Evolutionary conservation across 2,113 vertebrate species (phyloP).

Genomic region (Delphinus delphis): DNA sequence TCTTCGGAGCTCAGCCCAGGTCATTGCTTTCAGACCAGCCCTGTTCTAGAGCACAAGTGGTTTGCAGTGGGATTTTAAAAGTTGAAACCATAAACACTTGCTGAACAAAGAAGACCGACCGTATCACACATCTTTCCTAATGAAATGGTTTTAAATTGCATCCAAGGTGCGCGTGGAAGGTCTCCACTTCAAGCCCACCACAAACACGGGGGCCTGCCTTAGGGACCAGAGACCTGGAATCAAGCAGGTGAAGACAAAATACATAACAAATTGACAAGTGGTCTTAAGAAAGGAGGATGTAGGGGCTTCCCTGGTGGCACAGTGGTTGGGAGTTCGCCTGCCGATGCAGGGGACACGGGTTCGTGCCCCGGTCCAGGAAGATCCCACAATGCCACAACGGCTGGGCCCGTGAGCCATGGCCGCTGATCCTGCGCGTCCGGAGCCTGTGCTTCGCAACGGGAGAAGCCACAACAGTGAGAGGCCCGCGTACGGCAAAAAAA

Average conservation of each 20-base stretch:
- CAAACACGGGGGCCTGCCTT: neutral
- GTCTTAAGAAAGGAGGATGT: neutral
- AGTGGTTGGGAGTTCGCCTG: too few relatives aligned
- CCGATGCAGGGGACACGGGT: too few relatives aligned
- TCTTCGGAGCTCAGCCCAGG: slow-evolving; percentile 2
- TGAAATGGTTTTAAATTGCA: slow-evolving; percentile 58
- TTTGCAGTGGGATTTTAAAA: slow-evolving; percentile 65
- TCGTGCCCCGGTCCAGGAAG: too few relatives aligned
- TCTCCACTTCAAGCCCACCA: slow-evolving; percentile 47
- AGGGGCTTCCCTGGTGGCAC: too few relatives aligned
- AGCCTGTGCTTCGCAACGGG: too few relatives aligned
- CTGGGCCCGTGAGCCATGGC: too few relatives aligned
- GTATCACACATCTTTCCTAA: slow-evolving; percentile 48
- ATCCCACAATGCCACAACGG: too few relatives aligned
- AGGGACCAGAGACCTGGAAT: neutral
- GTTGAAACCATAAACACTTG: slow-evolving; percentile 72
- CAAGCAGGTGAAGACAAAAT: slow-evolving; percentile 49
- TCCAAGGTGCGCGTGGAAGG: slow-evolving; percentile 60
- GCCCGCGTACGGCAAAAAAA: too few relatives aligned
- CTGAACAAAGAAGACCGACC: slow-evolving; percentile 66
- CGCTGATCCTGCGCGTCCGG: too few relatives aligned
- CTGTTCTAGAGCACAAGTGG: slow-evolving; percentile 54
- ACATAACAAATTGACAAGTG: neutral
- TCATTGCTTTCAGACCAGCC: slow-evolving; percentile 75
- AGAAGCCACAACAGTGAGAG: too few relatives aligned